Evolutionary conservation across 2,888 invertebrate genomes (phyloP).

Genomic region (Drosophila glabriapex): DNA sequence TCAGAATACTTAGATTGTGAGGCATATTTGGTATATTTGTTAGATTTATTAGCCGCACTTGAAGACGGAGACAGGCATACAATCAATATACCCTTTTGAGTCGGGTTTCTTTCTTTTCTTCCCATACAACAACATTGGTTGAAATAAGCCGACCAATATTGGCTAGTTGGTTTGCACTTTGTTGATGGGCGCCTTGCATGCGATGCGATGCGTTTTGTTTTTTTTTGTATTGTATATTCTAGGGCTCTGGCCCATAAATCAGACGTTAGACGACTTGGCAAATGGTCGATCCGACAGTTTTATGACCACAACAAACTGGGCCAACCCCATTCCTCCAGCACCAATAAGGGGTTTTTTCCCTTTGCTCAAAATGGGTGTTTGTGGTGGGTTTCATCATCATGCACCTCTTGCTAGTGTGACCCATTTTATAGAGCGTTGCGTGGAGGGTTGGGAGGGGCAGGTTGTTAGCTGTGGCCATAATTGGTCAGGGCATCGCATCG

Average conservation of each 20-base stretch:
- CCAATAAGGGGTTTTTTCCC: neutral
- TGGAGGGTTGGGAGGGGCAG: neutral
- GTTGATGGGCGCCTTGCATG: constrained; percentile 58
- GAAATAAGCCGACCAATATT: constrained; percentile 25
- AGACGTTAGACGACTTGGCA: constrained; percentile 59
- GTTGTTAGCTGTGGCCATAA: neutral
- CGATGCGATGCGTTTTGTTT: constrained; percentile 43
- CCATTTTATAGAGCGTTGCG: neutral
- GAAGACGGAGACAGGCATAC: neutral
- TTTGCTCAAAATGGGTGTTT: neutral
- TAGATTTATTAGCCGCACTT: constrained; percentile 2
- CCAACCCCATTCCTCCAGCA: constrained; percentile 9
- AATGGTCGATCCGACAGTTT: constrained; percentile 71
- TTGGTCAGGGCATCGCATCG: neutral
- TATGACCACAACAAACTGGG: constrained; percentile 69
- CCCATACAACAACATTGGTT: neutral
- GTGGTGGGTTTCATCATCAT: neutral
- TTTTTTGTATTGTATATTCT: neutral
- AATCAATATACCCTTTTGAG: neutral
- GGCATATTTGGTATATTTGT: constrained; percentile 3
- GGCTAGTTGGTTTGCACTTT: constrained; percentile 34
- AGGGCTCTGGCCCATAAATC: constrained; percentile 58
- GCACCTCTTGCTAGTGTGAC: neutral
- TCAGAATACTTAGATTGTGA: neutral
- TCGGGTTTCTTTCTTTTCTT: constrained; percentile 12